A percentile compares a stretch with the other conserved stretches of the same genome.
Evolutionary conservation across 2,797 vertebrate species (phyloP).

Genomic region (Catamblyrhynchus diadema): DNA sequence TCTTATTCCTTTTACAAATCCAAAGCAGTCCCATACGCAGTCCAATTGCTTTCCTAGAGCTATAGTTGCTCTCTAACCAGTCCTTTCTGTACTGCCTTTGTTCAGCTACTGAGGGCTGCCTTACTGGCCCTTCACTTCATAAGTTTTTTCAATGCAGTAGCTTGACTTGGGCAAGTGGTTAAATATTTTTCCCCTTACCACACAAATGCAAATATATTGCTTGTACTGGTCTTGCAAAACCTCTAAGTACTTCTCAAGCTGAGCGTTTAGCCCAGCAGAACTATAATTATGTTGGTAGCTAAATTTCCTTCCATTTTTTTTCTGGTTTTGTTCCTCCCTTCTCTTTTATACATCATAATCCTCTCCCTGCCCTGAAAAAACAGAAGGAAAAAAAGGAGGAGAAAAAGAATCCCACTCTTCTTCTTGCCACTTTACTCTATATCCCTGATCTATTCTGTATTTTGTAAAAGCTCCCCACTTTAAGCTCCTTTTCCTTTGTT

Average conservation of each 20-base stretch:
- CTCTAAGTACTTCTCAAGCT: background rate
- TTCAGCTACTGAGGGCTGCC: background rate
- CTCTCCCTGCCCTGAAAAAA: background rate
- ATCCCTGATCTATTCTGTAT: background rate
- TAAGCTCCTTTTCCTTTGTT: background rate
- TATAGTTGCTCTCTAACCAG: background rate
- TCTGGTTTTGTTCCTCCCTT: background rate
- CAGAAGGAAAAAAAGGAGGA: background rate
- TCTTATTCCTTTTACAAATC: background rate
- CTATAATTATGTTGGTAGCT: background rate
- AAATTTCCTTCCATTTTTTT: background rate
- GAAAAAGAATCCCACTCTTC: fast-evolving
- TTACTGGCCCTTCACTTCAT: background rate
- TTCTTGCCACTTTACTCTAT: background rate
- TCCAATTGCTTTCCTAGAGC: background rate
- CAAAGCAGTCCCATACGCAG: background rate
- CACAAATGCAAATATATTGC: background rate
- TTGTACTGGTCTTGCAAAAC: background rate
- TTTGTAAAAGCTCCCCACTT: background rate
- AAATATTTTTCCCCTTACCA: background rate
- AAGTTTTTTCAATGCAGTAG: background rate
- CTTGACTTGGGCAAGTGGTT: background rate
- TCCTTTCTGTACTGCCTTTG: background rate
- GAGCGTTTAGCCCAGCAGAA: background rate
- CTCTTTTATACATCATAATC: background rate